These are phyloP conservation scores for Leucoma salicis DNA, from an alignment of 2,888 invertebrate genomes.

Conservation along the genomic window DNA sequence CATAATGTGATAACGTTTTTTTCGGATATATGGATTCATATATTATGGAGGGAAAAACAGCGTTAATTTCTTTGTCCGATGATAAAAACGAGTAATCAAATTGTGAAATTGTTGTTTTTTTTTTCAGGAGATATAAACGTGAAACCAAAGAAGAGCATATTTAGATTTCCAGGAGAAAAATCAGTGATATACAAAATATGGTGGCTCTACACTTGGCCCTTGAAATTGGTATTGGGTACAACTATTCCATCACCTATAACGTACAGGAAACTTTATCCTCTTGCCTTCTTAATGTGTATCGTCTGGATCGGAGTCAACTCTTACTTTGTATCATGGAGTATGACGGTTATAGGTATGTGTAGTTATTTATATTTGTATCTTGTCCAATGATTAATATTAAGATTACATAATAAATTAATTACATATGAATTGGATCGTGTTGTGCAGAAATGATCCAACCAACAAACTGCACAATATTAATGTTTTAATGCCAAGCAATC, in stretches of 20 bases:
- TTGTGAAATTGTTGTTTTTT: too few relatives aligned
- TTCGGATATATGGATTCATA: too few relatives aligned
- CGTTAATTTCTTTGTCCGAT: too few relatives aligned
- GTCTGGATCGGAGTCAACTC: conserved; percentile 93
- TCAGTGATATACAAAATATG: conserved; percentile 65
- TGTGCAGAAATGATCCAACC: too few relatives aligned
- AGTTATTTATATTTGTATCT: neutral
- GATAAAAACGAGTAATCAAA: too few relatives aligned
- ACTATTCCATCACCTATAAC: conserved; percentile 88
- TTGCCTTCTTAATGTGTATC: conserved; percentile 93
- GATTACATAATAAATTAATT: too few relatives aligned
- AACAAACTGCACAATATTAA: too few relatives aligned
- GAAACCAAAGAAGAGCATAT: conserved; percentile 58
- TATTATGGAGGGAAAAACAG: too few relatives aligned
- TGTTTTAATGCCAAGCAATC: too few relatives aligned
- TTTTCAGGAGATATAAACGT: conserved; percentile 29
- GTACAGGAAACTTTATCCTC: conserved; percentile 84
- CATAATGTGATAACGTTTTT: too few relatives aligned
- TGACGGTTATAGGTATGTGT: conserved; percentile 88
- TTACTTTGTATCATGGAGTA: conserved; percentile 96
- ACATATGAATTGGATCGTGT: too few relatives aligned
- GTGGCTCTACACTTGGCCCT: conserved; percentile 88
- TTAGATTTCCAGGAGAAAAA: conserved; percentile 64
- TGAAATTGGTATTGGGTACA: conserved; percentile 83
- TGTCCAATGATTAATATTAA: too few relatives aligned